Evolutionary conservation across 2,113 vertebrate species (phyloP).

Genomic region (Zingel zingel): DNA sequence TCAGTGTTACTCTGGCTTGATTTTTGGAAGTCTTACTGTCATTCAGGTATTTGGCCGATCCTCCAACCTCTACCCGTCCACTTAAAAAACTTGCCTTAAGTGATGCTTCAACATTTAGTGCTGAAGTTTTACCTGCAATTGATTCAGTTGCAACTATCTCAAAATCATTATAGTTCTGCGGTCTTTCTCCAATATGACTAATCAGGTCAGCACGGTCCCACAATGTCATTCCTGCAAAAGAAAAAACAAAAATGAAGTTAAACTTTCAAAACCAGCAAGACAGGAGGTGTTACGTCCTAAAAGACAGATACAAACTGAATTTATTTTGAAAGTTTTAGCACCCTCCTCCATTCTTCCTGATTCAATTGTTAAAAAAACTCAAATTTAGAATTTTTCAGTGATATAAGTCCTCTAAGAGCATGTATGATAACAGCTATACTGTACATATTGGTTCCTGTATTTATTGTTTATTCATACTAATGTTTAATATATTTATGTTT

Average conservation of each 20-base stretch:
- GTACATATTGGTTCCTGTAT: no score
- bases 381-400: no score
- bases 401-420: no score
- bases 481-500: no score
- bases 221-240: conserved; percentile 57
- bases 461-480: no score
- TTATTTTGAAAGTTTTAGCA: no score
- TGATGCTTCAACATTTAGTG: conserved; percentile 59
- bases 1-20: conserved; percentile 67
- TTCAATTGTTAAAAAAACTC: no score
- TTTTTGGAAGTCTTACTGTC: conserved; percentile 56
- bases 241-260: neutral
- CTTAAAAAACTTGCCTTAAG: conserved; percentile 70
- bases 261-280: no score
- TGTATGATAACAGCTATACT: no score
- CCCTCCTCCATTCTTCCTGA: no score
- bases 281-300: no score
- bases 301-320: no score
- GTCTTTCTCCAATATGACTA: neutral
- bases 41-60: conserved; percentile 71
- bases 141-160: conserved; percentile 67
- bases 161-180: conserved; percentile 33
- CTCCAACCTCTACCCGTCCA: conserved; percentile 62
- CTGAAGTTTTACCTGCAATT: conserved; percentile 60
- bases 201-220: conserved; percentile 57